Percentiles rank a stretch among this genome's conserved stretches.
Evolutionary conservation across 2,888 invertebrate genomes (phyloP).

Genomic region (Teleogryllus oceanicus): DNA sequence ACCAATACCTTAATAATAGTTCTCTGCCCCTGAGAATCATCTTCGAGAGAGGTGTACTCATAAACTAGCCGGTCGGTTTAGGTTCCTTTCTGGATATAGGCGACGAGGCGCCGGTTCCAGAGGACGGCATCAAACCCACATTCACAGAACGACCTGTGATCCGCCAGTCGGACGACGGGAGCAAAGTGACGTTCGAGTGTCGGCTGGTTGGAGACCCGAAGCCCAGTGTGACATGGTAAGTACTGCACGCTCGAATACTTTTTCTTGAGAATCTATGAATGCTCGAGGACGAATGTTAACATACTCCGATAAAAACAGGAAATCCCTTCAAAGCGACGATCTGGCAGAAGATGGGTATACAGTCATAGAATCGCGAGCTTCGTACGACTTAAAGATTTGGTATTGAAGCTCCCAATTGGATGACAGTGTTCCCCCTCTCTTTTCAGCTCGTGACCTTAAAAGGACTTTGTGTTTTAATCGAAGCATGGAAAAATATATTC

Average conservation of each 20-base stretch:
- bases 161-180: conserved; percentile 89
- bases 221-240: conserved; percentile 90
- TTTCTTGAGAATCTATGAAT: too few species aligned
- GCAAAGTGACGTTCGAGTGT: conserved; percentile 94
- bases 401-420: too few species aligned
- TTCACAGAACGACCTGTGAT: conserved; percentile 98
- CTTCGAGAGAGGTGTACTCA: conserved; percentile 33
- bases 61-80: conserved; percentile 40
- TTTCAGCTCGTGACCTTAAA: too few species aligned
- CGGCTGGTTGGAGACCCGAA: conserved; percentile 95
- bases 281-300: too few species aligned
- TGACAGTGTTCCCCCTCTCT: too few species aligned
- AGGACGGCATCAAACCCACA: conserved; percentile 92
- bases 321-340: too few species aligned
- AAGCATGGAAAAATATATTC: too few species aligned
- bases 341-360: too few species aligned
- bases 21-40: conserved; percentile 24
- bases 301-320: too few species aligned
- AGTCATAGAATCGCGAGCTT: too few species aligned
- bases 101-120: conserved; percentile 92
- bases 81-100: conserved; percentile 56
- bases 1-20: background rate
- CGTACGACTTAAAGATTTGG: too few species aligned
- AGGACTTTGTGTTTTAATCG: too few species aligned
- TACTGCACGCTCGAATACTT: conserved; percentile 36